phyloP scores from a whole-genome alignment of 2,888 invertebrate genomes.

The Rhodophaea formosa region DNA sequence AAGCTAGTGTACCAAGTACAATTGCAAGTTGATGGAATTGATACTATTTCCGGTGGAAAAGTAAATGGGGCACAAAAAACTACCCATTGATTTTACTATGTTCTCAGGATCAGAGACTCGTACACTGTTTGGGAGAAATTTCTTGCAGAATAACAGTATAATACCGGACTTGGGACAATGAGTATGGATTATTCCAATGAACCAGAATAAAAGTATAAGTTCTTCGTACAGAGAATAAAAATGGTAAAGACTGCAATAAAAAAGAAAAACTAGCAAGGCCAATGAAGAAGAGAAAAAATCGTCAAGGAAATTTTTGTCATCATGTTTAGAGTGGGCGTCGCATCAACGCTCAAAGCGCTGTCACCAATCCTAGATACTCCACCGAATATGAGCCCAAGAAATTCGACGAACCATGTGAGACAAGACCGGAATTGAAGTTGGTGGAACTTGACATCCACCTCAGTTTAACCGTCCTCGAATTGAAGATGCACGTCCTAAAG shows the following conservation, averaged over 20 bases:
- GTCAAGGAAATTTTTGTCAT: too few relatives aligned
- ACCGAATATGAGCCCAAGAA: neutral
- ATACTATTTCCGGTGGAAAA: too few relatives aligned
- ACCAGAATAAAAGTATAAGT: too few relatives aligned
- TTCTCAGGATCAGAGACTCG: slow-evolving; percentile 16
- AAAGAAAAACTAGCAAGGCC: neutral
- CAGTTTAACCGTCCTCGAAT: neutral
- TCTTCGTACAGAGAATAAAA: neutral
- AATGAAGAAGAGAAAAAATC: neutral
- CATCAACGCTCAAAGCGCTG: neutral
- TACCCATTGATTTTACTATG: slow-evolving; percentile 8
- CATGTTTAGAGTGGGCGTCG: slow-evolving; percentile 1
- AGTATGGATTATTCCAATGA: too few relatives aligned
- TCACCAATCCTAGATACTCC: neutral
- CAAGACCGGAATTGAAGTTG: too few relatives aligned
- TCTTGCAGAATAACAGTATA: neutral
- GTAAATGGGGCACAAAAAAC: neutral
- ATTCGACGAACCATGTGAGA: too few relatives aligned
- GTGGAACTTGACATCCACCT: too few relatives aligned
- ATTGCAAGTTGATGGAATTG: too few relatives aligned
- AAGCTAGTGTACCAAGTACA: too few relatives aligned
- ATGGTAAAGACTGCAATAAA: neutral
- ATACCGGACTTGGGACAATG: neutral
- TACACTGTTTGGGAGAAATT: neutral
- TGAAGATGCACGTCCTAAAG: neutral